phyloP scores from a whole-genome alignment of 2,888 invertebrate genomes.

The Eremobia ochroleuca region DNA sequence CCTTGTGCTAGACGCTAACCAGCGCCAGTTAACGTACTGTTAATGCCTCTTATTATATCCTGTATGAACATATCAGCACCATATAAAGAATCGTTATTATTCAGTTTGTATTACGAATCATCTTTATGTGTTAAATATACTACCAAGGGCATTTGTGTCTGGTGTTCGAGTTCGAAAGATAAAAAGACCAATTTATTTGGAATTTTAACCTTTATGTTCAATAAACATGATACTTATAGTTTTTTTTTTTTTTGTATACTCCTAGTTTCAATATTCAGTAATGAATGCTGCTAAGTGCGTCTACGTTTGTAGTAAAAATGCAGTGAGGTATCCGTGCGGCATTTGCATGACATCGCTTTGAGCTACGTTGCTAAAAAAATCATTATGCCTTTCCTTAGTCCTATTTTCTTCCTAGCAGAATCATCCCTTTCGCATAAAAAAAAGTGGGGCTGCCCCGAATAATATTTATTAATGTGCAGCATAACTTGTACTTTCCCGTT shows the following conservation, averaged over 20 bases:
- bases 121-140: slow-evolving; percentile 81
- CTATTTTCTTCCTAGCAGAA: not conserved
- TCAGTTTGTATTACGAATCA: slow-evolving; percentile 81
- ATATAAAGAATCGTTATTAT: slow-evolving; percentile 88
- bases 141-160: slow-evolving; percentile 82
- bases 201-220: slow-evolving; percentile 13
- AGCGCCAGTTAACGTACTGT: slow-evolving; percentile 70
- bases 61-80: slow-evolving; percentile 82
- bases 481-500: not conserved
- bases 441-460: not conserved
- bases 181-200: slow-evolving; percentile 38
- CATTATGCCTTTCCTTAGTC: not conserved
- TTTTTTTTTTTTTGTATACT: not conserved
- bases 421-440: not conserved
- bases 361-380: slow-evolving; percentile 20
- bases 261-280: not conserved
- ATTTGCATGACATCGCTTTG: slow-evolving; percentile 48
- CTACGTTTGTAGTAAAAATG: slow-evolving; percentile 24
- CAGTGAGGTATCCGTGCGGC: slow-evolving; percentile 17
- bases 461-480: not conserved
- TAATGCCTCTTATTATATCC: slow-evolving; percentile 83
- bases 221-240: not conserved
- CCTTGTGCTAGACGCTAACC: slow-evolving; percentile 77
- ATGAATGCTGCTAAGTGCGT: not conserved
- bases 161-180: slow-evolving; percentile 63